Evolutionary conservation across 30 jellyfish, hydroid and myxozoan genomes (phyloP).

Genomic region (Nemopilema nomurai): DNA sequence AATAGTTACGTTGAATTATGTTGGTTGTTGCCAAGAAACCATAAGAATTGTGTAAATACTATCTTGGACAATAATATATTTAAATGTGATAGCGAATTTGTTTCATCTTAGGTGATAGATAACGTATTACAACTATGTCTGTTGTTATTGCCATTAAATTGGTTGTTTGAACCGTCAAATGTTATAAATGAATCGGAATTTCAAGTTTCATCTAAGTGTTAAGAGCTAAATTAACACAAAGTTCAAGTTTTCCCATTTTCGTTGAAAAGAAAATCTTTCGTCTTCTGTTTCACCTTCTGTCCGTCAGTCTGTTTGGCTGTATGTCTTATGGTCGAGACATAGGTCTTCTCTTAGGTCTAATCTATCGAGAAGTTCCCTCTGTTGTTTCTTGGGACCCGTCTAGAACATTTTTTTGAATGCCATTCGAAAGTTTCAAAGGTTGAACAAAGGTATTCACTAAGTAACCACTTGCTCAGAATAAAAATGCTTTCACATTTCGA

Average conservation of each 20-base stretch:
- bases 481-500: no score
- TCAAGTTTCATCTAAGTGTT: not conserved
- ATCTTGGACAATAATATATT: conserved; percentile 53
- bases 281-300: no score
- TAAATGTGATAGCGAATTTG: conserved; percentile 20
- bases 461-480: no score
- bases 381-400: no score
- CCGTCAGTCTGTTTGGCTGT: no score
- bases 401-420: no score
- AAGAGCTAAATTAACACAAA: conserved; percentile 29
- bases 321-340: no score
- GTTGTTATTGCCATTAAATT: conserved; percentile 7
- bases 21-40: not conserved
- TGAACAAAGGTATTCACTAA: no score
- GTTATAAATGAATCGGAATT: conserved; percentile 13
- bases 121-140: not conserved
- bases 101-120: conserved; percentile 35
- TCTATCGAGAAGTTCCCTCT: no score
- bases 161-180: conserved; percentile 6
- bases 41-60: conserved; percentile 37
- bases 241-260: not conserved
- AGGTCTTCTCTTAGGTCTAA: no score
- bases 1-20: not conserved
- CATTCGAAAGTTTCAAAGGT: no score
- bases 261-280: not conserved